Evolutionary conservation across 2,113 vertebrate genomes (phyloP), one percentile per base, ranked within the genome.

Genomic region (Mormyrus iriodes): DNA sequence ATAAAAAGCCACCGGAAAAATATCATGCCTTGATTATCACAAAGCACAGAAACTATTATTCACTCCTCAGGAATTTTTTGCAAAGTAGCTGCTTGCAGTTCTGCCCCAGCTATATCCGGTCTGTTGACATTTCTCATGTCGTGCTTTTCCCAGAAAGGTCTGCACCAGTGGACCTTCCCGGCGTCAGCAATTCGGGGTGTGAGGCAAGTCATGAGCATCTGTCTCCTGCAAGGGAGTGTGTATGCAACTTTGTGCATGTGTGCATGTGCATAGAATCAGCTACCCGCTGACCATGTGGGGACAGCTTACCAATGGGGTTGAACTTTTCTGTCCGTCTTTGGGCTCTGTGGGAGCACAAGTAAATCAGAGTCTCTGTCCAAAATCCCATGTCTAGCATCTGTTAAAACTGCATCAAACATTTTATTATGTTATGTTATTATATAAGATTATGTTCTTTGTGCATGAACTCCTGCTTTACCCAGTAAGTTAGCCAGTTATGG

Each of bases 111-210:
- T 2, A 1, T 31, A 76, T 1, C 69, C 69, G 7, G 69, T 61
- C 31, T 87, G 24, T 35, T 19, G 21, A 61, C 19, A 6, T 21
- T n/a, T 42, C 53, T 13, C 5, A 49, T 91, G 76, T 85, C 35
- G 35, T 91, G 58, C 84, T 53, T 92, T 91, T 24, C 13, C 51
- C 94, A 98, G 97, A 96, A 96, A 91, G 94, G 91, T 2, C 91
- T 96, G 55, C 95, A 96, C 42, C 93, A 96, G 90, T 98, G 97
- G 98, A 97, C 95, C 89, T 98, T 98, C 90, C 92, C 94, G 0
- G 94, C 94, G 0, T 83, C 95, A 21, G 96, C 93, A 87, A 96
- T 98, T 52, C 96, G 96, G 0, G 97, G 97, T n/a, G 94, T 97
- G 91, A 98, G 97, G 97, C 98, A 94, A 93, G 48, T 10, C 52